Evolutionary conservation across 1,140 invertebrate genomes (phyloP).

Genomic region (Caerostris darwini): DNA sequence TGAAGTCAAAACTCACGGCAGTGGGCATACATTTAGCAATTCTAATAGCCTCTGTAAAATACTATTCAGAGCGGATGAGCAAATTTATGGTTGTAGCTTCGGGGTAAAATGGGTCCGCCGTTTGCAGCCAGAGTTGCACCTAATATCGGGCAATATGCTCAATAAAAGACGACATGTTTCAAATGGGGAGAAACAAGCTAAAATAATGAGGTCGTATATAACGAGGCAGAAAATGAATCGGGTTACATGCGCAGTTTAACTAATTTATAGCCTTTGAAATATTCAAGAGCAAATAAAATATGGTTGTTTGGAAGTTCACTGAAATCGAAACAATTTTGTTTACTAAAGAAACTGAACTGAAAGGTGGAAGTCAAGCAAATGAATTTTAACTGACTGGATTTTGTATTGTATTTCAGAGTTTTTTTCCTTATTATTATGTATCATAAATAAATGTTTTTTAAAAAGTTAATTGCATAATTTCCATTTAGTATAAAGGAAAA

Average conservation of each 20-base stretch:
- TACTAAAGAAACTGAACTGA: conserved; percentile 24
- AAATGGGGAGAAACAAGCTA: conserved; percentile 21
- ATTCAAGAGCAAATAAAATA: conserved; percentile 36
- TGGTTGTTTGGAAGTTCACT: conserved; percentile 1
- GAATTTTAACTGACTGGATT: background rate
- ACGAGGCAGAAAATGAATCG: conserved; percentile 38
- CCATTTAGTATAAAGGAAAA: too few species aligned
- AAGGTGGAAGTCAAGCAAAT: background rate
- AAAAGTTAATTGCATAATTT: too few species aligned
- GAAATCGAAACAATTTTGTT: conserved; percentile 50
- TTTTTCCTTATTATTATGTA: too few species aligned
- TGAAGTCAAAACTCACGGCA: background rate
- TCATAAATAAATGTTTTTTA: too few species aligned
- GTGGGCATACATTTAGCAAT: conserved; percentile 47
- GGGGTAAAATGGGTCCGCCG: background rate
- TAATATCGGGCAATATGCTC: conserved; percentile 57
- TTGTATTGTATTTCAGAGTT: too few species aligned
- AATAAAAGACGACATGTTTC: conserved; percentile 42
- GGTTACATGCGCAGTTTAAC: conserved; percentile 5
- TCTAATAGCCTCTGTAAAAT: conserved; percentile 52
- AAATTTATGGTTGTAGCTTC: conserved; percentile 42
- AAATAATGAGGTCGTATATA: conserved; percentile 63
- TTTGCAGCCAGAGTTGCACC: background rate
- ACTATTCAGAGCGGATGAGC: conserved; percentile 26
- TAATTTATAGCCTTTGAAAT: conserved; percentile 56